Evolutionary conservation across 2,888 invertebrate species (phyloP), one percentile per base, ranked within the genome.

Genomic region (Epirrhoe tristata): DNA sequence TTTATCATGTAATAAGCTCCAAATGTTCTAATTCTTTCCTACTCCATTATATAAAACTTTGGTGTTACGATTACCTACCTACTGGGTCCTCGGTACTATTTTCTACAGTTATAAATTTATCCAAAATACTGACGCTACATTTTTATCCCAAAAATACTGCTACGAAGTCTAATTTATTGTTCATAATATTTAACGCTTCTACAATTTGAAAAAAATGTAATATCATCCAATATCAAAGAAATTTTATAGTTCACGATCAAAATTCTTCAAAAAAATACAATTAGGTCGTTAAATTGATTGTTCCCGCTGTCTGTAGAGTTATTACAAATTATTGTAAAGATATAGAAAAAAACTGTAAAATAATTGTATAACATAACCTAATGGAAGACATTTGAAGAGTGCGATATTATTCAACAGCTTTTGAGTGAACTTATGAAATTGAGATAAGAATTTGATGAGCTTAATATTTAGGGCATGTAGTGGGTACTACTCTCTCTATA

Each of bases 51-150:
- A 84, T 83, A 87, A 86, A 86, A 90, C 87, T 87, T 92, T 91
- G 93, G 93, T 92, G 92, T 93, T 81, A 81, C 79, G 80, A 83
- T 86, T 82, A 76, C 85, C 87, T 91, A 91, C 81, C 90, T 93
- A 93, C 84, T 89, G 89, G 90, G 87, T 89, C 89, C 87, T 81
- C 79, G 75, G 81, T 82, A 80, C 75, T 86, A 87, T 79, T 75
- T 48, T 78, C 89, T 91, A 89, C 77, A 69, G 76, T 82, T 86
- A 77, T 87, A 91, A 88, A 82, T 78, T 84, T 85, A 80, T 92
- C 90, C 86, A 92, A 93, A 93, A 93, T 92, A 92, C 87, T 84
- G 90, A 84, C 77, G 80, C 88, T 89, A 90, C 88, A 84, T 82
- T 84, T 82, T 83, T 70, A 75, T 89, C 82, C 81, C 87, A 89